Evolutionary conservation across 2,113 vertebrate genomes (phyloP).

Genomic region (Plecotus auritus): DNA sequence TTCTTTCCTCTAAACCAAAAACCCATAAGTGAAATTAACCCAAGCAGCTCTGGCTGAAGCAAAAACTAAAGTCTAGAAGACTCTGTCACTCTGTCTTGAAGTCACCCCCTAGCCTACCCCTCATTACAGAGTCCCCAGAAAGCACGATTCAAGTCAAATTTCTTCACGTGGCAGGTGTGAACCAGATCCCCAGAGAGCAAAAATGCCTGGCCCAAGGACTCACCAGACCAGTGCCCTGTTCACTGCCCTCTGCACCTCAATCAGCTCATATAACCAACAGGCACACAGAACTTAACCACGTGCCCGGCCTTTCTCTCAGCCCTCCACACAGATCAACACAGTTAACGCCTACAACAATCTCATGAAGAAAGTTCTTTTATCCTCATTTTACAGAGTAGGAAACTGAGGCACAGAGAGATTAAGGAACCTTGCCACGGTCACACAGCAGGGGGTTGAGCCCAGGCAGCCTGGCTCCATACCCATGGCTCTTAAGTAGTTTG

Average conservation of each 20-base stretch:
- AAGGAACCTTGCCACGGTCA: not conserved
- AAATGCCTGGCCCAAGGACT: not conserved
- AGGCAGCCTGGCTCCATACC: not conserved
- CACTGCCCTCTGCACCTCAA: not conserved
- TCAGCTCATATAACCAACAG: not conserved
- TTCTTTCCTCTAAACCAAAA: not conserved
- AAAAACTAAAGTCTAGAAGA: not conserved
- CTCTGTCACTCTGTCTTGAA: not conserved
- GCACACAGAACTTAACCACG: not conserved
- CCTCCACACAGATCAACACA: not conserved
- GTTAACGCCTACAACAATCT: not conserved
- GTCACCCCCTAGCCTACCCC: not conserved
- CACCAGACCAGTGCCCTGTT: accelerated
- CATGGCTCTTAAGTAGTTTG: not conserved
- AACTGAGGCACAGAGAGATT: not conserved
- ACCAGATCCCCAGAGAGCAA: not conserved
- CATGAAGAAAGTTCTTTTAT: not conserved
- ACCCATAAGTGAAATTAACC: not conserved
- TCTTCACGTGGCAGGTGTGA: not conserved
- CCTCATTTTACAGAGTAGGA: not conserved
- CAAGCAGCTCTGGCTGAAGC: not conserved
- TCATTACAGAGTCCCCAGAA: not conserved
- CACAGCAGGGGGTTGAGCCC: not conserved
- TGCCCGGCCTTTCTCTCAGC: not conserved
- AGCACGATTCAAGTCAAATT: not conserved